Evolutionary conservation across 2,113 vertebrate genomes (phyloP).

Genomic region (Sciurus niger): DNA sequence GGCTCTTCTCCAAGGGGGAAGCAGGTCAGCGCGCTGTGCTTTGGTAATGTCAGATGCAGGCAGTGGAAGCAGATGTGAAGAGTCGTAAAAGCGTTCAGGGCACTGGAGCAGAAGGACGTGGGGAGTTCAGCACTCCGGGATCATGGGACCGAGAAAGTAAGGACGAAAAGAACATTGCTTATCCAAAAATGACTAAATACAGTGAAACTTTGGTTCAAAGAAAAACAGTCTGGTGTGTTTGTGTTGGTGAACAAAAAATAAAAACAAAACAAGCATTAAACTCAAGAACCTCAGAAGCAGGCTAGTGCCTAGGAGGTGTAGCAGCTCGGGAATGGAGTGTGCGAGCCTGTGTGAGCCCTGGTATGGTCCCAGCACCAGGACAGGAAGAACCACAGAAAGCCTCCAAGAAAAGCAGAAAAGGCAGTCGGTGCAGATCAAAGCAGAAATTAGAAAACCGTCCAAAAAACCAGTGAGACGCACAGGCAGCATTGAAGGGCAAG

Average conservation of each 20-base stretch:
- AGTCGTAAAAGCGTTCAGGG: fast-evolving
- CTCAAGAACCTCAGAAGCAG: neutral
- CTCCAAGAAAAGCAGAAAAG: neutral
- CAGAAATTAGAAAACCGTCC: neutral
- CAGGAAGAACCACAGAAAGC: neutral
- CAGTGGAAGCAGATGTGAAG: no score
- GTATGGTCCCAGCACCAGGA: no score
- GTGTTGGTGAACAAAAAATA: neutral
- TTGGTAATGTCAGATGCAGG: neutral
- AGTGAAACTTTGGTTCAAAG: neutral
- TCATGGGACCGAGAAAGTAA: neutral
- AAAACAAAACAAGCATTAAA: neutral
- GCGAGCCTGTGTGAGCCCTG: no score
- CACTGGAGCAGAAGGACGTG: neutral
- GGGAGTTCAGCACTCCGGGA: neutral
- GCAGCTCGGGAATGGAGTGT: neutral
- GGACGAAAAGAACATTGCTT: no score
- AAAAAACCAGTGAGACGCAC: neutral
- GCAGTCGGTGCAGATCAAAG: neutral
- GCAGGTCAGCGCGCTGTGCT: no score
- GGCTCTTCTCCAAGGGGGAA: no score
- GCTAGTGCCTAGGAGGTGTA: neutral
- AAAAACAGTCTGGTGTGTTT: neutral
- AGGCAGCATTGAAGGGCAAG: no score
- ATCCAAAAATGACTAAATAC: neutral